Base-by-base conservation (phyloP, 1,140 invertebrate genomes). In the Drosophila bipectinata region DNA sequence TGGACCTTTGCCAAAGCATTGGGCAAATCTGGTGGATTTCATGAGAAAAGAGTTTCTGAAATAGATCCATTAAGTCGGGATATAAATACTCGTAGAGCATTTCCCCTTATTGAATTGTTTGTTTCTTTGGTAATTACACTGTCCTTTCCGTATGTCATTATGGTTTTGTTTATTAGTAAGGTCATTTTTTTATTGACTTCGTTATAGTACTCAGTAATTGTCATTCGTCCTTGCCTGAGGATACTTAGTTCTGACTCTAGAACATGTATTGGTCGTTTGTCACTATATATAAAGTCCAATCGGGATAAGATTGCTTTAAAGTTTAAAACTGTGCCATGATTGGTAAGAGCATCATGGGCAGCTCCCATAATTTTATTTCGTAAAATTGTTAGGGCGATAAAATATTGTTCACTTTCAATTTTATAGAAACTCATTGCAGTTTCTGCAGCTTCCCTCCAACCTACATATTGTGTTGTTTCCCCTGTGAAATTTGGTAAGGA, bases 181-280 rank as follows among this genome's bases (percentile, higher is more conserved):
- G 49, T 52, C 8, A 32, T 54, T 39, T 54, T 48, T 54, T 54
- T 54, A 39, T 54, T 54, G 10, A 53, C 51, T 53, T 53, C 51
- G 4, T 53, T 53, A 53, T 53, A 53, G 12, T 4, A 48, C 12
- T 48, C 15, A 37, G 15, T 53, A 12, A 53, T 18, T 37, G 51
- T 53, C 51, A 37, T 14, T 30, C 15, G 21, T 9, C 18, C 51
- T 12, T 54, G 52, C 4, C 34, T 54, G 6, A 54, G 12, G 1
- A 55, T 55, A 41, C 34, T 39, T 41, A 55, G 4, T 39, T 41
- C 12, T 26, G 21, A 37, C 12, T 41, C 52, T 2, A 55, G 34
- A 41, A 55, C 37, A 41, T 55, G 52, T 14, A 41, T 55, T 26
- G 32, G 18, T 26, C 34, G 18, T 26, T 55, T 55, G 14, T 54